Percentiles rank a stretch among this genome's conserved stretches.
Evolutionary conservation across 1,140 invertebrate genomes (phyloP).

Genomic region (Drosophila pallidifrons): DNA sequence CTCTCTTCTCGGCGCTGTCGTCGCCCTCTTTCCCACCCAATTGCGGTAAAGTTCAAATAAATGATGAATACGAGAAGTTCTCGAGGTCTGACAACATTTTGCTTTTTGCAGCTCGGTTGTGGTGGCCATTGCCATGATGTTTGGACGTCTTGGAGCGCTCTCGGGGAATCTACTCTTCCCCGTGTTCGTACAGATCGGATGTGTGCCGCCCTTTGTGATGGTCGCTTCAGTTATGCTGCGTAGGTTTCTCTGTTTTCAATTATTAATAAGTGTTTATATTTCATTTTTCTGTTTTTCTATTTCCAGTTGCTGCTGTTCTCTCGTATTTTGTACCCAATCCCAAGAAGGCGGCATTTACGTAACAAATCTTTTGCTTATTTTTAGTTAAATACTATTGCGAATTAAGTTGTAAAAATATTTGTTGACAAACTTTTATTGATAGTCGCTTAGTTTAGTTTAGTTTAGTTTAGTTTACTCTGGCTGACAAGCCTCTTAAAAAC

Average conservation of each 20-base stretch:
- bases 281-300: neutral
- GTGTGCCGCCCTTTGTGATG: constrained; percentile 81
- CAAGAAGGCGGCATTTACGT: constrained; percentile 62
- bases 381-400: neutral
- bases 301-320: constrained; percentile 59
- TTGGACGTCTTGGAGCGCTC: constrained; percentile 74
- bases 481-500: neutral
- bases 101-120: constrained; percentile 62
- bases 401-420: neutral
- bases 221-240: constrained; percentile 68
- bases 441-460: neutral
- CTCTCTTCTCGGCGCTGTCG: constrained; percentile 72
- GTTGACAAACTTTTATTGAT: neutral
- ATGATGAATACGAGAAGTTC: neutral
- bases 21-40: constrained; percentile 78
- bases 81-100: neutral
- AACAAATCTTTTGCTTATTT: neutral
- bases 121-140: constrained; percentile 80
- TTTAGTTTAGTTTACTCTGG: neutral
- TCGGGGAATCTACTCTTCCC: constrained; percentile 81
- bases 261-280: neutral
- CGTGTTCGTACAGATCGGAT: constrained; percentile 73
- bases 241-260: constrained; percentile 36
- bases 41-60: constrained; percentile 55
- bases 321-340: constrained; percentile 68